Base-by-base conservation (phyloP, 2,113 vertebrate genomes). In the Marmota flaviventris region DNA sequence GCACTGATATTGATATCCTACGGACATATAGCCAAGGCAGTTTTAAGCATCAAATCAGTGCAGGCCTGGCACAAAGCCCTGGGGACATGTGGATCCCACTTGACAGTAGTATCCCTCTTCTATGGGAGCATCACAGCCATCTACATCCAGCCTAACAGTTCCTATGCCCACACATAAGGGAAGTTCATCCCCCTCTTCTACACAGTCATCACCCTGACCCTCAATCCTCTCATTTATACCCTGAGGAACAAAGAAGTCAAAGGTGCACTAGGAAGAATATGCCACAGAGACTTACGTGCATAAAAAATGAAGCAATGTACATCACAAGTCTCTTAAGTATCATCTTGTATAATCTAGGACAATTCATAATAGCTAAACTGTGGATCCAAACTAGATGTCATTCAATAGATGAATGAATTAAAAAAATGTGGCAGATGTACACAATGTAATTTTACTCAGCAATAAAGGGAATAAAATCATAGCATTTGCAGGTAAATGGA, bases 161-260 rank as follows among this genome's bases (percentile, higher is more conserved):
- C 89, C 14, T 97, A 95, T 11, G 37, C 92, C 48, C 76, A 77
- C 17, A 94, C 32, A 1, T 37, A 76, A 8, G 87, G 93, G 27
- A 98, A 96, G 69, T 90, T 95, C 58, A 72, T 97, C 73, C 90
- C 95, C 13, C 91, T 98, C 48, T 94, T 96, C 51, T 98, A 96
- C 13, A 92, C 94, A 20, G 85, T 96, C 11, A 39, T 98, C 48
- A 97, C 97, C 7, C 96, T 89, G 7, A 82, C 84, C 9, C 86
- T 96, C 34, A 97, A 96, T 42, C 97, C 95, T 8, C 85, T 94
- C 65, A 95, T 98, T 53, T 97, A 97, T 9, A 95, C 91, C 1
- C 53, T 95, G 78, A 97, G 93, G n/a, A 98, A 95, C n/a, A 85
- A 97, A 53, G 96, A 97, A 1, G 83, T 95, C 48, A 93, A 87